phyloP scores from a whole-genome alignment of 2,113 vertebrate species.

The Clarias gariepinus region DNA sequence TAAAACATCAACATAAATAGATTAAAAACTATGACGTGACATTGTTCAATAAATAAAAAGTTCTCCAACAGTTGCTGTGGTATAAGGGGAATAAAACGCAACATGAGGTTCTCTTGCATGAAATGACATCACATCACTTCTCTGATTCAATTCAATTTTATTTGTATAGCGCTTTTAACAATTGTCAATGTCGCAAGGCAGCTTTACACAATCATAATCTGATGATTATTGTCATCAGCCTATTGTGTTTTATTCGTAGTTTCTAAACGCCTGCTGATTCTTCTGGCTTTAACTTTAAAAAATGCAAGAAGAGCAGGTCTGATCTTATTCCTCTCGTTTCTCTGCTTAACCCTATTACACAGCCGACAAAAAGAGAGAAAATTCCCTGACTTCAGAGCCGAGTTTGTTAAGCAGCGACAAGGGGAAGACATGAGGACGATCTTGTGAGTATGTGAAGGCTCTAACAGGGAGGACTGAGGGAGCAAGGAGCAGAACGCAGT shows the following conservation, averaged over 20 bases:
- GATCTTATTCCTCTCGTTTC: neutral
- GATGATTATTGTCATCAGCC: neutral
- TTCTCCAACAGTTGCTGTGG: neutral
- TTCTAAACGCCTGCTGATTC: neutral
- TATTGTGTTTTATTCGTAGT: neutral
- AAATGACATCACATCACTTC: neutral
- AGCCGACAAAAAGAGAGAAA: neutral
- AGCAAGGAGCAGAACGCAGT: slow-evolving; percentile 27
- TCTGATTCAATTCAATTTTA: too few relatives aligned
- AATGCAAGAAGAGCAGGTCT: neutral
- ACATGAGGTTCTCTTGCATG: neutral
- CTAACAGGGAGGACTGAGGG: neutral
- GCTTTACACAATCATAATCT: too few relatives aligned
- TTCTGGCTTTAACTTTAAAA: neutral
- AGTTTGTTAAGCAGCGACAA: slow-evolving; percentile 9
- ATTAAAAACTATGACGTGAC: neutral
- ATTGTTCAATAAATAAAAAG: neutral
- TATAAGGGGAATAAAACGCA: neutral
- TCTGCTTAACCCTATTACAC: neutral
- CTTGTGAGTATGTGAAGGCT: neutral
- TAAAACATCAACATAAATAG: neutral
- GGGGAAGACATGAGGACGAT: neutral
- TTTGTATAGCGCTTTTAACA: too few relatives aligned
- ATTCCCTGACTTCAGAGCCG: neutral
- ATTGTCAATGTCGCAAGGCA: too few relatives aligned